phyloP scores from a whole-genome alignment of 2,888 invertebrate genomes.

The Tipula helvola region DNA sequence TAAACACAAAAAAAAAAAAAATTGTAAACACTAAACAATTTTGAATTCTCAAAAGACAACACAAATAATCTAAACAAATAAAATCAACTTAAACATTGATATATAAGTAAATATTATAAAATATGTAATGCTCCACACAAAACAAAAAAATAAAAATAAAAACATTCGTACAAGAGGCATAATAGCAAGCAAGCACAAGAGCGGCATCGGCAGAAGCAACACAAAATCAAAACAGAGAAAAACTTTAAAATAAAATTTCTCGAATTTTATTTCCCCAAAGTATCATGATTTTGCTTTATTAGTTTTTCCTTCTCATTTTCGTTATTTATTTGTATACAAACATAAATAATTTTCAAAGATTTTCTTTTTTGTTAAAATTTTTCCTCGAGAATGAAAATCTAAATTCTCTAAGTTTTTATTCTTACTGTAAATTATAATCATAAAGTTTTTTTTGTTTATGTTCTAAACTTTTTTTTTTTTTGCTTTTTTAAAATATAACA shows the following conservation, averaged over 20 bases:
- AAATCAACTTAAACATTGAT: conserved; percentile 4
- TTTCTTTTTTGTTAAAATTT: not conserved
- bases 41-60: not conserved
- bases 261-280: not conserved
- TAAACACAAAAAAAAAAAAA: not conserved
- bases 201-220: not conserved
- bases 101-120: not conserved
- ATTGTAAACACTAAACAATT: not conserved
- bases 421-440: not conserved
- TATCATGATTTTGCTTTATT: not conserved
- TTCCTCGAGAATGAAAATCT: not conserved
- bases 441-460: not conserved
- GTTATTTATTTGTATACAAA: not conserved
- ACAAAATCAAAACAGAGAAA: not conserved
- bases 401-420: not conserved
- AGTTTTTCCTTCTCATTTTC: not conserved
- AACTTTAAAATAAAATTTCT: not conserved
- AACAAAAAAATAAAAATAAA: not conserved
- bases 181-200: not conserved
- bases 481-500: not conserved
- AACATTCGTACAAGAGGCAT: not conserved
- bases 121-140: not conserved
- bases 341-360: not conserved
- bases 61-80: not conserved
- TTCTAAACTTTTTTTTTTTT: not conserved